A percentile compares a stretch with the other conserved stretches of the same genome.
phyloP scores from a whole-genome alignment of 1,140 invertebrate species.

The Macrosteles quadrilineatus region DNA sequence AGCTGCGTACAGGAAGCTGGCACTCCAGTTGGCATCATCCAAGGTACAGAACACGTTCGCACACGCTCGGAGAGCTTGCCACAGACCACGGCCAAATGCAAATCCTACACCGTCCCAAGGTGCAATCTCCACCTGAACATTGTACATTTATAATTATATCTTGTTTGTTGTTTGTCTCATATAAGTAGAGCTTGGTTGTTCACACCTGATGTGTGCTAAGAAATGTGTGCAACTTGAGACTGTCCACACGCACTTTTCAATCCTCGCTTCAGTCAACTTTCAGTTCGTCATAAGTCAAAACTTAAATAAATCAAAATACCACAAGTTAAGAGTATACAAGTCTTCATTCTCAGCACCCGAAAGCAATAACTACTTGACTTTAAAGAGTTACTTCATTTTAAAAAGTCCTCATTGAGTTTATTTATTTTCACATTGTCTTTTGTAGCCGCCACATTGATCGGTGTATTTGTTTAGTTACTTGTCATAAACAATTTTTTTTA shows the following conservation, averaged over 20 bases:
- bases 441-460: too few relatives aligned
- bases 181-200: background rate
- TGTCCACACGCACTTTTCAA: background rate
- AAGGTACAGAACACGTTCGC: constrained; percentile 89
- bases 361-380: too few relatives aligned
- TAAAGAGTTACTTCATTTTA: too few relatives aligned
- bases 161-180: background rate
- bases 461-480: too few relatives aligned
- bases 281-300: background rate
- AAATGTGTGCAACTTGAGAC: background rate
- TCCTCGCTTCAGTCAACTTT: background rate
- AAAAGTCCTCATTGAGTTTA: too few relatives aligned
- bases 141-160: background rate
- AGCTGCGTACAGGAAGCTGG: constrained; percentile 92
- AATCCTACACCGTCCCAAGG: constrained; percentile 99
- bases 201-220: background rate
- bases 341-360: too few relatives aligned
- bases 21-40: constrained; percentile 99
- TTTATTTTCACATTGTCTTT: too few relatives aligned
- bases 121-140: constrained; percentile 84
- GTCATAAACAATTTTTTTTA: too few relatives aligned
- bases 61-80: constrained; percentile 80
- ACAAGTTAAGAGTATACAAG: too few relatives aligned
- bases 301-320: background rate
- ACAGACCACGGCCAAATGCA: constrained; percentile 85